These are phyloP conservation scores for Eupithecia exiguata DNA, from an alignment of 2,888 invertebrate genomes.

Conservation along the genomic window DNA sequence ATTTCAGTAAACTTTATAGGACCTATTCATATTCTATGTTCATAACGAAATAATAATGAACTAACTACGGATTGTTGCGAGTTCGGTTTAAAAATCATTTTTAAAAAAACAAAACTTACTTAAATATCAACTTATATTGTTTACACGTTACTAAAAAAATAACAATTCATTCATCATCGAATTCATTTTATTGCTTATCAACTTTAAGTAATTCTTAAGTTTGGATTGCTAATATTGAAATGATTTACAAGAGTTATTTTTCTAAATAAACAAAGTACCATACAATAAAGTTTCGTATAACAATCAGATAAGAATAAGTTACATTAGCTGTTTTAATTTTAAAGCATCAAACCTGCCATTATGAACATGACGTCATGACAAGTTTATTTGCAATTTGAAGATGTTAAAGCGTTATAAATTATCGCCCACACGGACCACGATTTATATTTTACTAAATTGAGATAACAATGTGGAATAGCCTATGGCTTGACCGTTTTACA, in stretches of 20 bases:
- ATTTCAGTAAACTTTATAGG: not conserved
- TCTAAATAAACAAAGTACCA: not conserved
- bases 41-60: not conserved
- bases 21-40: not conserved
- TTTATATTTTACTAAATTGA: slow-evolving; percentile 37
- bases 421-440: slow-evolving; percentile 29
- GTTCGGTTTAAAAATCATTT: not conserved
- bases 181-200: not conserved
- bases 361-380: slow-evolving; percentile 30
- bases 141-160: not conserved
- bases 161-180: not conserved
- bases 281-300: not conserved
- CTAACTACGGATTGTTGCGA: not conserved
- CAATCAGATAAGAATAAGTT: slow-evolving; percentile 15
- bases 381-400: slow-evolving; percentile 31
- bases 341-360: slow-evolving; percentile 20
- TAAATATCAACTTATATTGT: too few relatives aligned
- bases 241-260: not conserved
- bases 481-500: not conserved
- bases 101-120: not conserved
- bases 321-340: slow-evolving; percentile 15
- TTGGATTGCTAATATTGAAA: not conserved
- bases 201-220: not conserved
- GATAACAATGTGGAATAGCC: slow-evolving; percentile 15
- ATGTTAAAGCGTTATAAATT: slow-evolving; percentile 29